Percentiles rank a stretch among this genome's conserved stretches.
These are phyloP conservation scores for Bombylius discolor DNA, from an alignment of 2,888 invertebrate genomes.

Conservation along the genomic window DNA sequence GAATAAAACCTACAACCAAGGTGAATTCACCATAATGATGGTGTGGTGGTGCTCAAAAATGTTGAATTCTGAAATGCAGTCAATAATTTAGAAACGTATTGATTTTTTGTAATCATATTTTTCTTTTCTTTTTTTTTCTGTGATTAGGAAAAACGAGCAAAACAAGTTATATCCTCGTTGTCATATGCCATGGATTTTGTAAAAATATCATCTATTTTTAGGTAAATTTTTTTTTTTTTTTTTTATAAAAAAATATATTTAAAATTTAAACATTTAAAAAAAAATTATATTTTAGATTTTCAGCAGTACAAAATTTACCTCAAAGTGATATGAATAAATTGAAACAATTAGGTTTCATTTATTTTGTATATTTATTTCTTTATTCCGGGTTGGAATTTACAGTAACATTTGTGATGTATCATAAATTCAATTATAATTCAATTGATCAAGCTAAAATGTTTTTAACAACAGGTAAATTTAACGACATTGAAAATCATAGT, in stretches of 20 bases:
- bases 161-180: constrained; percentile 51
- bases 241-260: constrained; percentile 16
- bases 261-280: too few relatives aligned
- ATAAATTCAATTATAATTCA: constrained; percentile 77
- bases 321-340: constrained; percentile 50
- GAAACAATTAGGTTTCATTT: constrained; percentile 56
- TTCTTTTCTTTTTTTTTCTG: background rate
- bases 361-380: constrained; percentile 84
- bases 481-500: too few relatives aligned
- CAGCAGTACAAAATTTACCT: constrained; percentile 52
- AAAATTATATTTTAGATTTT: constrained; percentile 46
- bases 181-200: constrained; percentile 51
- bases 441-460: constrained; percentile 99
- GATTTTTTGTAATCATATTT: background rate
- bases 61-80: too few relatives aligned
- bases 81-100: too few relatives aligned
- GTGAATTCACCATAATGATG: too few relatives aligned
- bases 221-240: constrained; percentile 30
- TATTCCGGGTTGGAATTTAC: constrained; percentile 97
- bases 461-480: constrained; percentile 64
- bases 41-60: too few relatives aligned
- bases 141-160: constrained; percentile 49
- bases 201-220: constrained; percentile 47
- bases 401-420: constrained; percentile 89
- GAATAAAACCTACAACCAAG: too few relatives aligned